These are phyloP conservation scores for Mastigias papua DNA, from an alignment of 30 jellyfish, hydroid and myxozoan genomes.

Conservation along the genomic window DNA sequence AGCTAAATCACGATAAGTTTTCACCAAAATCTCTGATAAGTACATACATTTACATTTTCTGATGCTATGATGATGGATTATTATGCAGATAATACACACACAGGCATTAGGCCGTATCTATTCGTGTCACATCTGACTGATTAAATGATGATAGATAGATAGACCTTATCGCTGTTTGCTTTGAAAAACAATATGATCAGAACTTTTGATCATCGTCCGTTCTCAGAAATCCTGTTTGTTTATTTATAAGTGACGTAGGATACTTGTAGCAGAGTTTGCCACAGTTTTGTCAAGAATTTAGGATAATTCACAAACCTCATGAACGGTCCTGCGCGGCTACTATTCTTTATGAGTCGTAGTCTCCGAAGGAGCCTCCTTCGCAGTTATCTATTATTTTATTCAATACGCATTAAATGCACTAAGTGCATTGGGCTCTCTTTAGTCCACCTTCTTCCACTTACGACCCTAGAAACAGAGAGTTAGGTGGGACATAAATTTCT, in stretches of 20 bases:
- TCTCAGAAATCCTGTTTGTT: neutral
- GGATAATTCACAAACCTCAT: no score
- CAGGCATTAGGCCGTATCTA: slow-evolving; percentile 50
- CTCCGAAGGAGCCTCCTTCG: no score
- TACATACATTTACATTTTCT: neutral
- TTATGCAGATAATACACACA: slow-evolving; percentile 26
- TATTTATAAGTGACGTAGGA: neutral
- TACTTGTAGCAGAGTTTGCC: neutral
- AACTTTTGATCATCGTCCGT: neutral
- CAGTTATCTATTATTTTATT: no score
- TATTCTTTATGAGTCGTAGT: no score
- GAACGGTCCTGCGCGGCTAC: no score
- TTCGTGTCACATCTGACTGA: slow-evolving; percentile 31
- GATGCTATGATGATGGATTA: slow-evolving; percentile 55
- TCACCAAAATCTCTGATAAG: slow-evolving; percentile 59
- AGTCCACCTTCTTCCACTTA: no score
- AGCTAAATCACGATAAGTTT: slow-evolving; percentile 71
- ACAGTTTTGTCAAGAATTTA: no score
- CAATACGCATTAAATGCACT: no score
- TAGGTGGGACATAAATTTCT: no score
- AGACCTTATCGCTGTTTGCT: neutral
- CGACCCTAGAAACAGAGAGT: no score
- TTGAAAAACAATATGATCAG: neutral
- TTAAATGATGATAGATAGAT: slow-evolving; percentile 36
- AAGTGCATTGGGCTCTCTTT: no score